Conservation (phyloP, 2,888 invertebrate species). For the Dicycla oo region DNA sequence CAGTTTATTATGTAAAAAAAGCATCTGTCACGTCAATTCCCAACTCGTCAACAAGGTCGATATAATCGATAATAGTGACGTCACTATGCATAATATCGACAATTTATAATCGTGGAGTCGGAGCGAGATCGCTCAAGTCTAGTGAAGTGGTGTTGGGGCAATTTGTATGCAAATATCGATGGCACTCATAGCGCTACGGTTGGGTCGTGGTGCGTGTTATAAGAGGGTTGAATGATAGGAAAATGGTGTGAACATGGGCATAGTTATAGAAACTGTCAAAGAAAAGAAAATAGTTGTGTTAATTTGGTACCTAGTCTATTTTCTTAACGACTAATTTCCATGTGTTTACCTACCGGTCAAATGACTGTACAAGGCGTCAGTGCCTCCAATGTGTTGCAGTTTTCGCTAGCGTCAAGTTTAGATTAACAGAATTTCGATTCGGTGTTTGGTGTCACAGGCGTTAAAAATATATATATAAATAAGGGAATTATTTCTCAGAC, state of each 20-base stretch:
- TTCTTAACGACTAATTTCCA: neutral
- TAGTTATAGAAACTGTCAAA: no score
- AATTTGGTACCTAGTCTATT: neutral
- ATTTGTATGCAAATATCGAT: constrained; percentile 84
- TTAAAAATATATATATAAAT: neutral
- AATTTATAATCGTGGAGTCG: constrained; percentile 78
- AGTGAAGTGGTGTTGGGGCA: constrained; percentile 80
- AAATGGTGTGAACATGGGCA: neutral
- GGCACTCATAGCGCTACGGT: constrained; percentile 71
- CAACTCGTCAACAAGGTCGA: constrained; percentile 23
- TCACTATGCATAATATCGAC: constrained; percentile 74
- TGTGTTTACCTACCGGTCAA: neutral
- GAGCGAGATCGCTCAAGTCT: constrained; percentile 73
- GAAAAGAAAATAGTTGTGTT: neutral
- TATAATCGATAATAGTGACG: constrained; percentile 67
- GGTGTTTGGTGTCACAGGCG: no score
- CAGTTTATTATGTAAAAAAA: no score
- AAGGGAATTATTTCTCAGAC: neutral
- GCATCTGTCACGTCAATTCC: constrained; percentile 7
- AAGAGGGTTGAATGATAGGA: constrained; percentile 16
- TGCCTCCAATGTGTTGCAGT: no score
- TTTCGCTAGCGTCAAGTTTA: neutral
- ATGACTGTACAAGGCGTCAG: neutral
- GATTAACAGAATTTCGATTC: neutral
- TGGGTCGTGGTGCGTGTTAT: constrained; percentile 36